A percentile compares a stretch with the other conserved stretches of the same genome.
Evolutionary conservation across 2,113 vertebrate genomes (phyloP).

Genomic region (Bujurquina vittata): DNA sequence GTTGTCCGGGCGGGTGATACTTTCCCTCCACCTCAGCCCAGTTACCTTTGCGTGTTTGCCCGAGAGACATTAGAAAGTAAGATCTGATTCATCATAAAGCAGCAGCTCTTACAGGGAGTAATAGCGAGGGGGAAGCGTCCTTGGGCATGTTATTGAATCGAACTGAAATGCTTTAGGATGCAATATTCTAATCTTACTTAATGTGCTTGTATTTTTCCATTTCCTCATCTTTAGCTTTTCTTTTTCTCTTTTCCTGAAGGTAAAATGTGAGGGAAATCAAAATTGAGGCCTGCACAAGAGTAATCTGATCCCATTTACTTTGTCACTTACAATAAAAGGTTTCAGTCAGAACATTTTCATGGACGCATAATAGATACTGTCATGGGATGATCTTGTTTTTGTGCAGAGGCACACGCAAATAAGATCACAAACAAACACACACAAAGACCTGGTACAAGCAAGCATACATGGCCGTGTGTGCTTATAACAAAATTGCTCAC

Average conservation of each 20-base stretch:
- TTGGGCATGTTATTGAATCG: constrained; percentile 47
- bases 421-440: constrained; percentile 4
- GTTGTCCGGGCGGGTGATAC: constrained; percentile 4
- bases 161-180: constrained; percentile 49
- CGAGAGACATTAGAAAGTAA: constrained; percentile 31
- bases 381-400: constrained; percentile 51
- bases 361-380: constrained; percentile 59
- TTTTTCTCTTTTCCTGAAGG: constrained; percentile 47
- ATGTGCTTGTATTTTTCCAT: constrained; percentile 59
- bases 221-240: constrained; percentile 30
- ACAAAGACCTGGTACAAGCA: background rate
- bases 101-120: constrained; percentile 39
- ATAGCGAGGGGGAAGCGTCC: constrained; percentile 46
- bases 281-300: constrained; percentile 42
- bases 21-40: background rate
- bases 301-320: constrained; percentile 70
- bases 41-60: constrained; percentile 37
- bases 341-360: constrained; percentile 57
- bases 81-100: constrained; percentile 34
- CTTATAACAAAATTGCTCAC: constrained; percentile 49
- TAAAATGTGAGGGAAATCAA: constrained; percentile 61
- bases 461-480: background rate
- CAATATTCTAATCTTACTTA: constrained; percentile 63
- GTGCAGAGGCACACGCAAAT: constrained; percentile 12
- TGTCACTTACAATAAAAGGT: constrained; percentile 64